Base-by-base conservation (phyloP, 2,113 vertebrate species). In the Catharus bicknelli region DNA sequence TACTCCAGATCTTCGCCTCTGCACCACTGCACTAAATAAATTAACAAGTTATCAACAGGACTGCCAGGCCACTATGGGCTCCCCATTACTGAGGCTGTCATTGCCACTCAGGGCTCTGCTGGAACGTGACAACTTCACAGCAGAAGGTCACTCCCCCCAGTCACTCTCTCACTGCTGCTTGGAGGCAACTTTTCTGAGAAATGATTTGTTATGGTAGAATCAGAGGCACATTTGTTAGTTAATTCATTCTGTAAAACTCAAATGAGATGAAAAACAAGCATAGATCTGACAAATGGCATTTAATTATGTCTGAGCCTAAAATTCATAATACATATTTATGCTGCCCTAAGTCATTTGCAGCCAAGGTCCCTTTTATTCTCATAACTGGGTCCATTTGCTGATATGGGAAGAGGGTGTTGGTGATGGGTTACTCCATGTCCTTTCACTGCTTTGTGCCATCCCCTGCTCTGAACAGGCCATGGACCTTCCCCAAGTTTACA, bases 11-110 rank as follows among this genome's bases (percentile, higher is more conserved):
- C 77, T 86, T 97, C 12, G 84, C 92, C 93, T 97, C 87, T 96
- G 94, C 91, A 86, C 95, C 86, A 72, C 67, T 90, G 94, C 90
- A 96, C 95, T 95, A 97, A 98, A 97, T 96, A 96, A 95, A 96
- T 96, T 95, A 97, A 93, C 82, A 23, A 96, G 88, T 96, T 78
- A 95, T 80, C 86, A 91, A 79, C 45, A 69, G 85, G 91, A 83
- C 82, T 89, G 82, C 51, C 93, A 93, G 95, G 79, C 93, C 90
- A 94, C 86, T 78, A 27, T 9, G 16, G 92, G 81, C 92, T 95
- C 86, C 95, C 94, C 88, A 83, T 89, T 90, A 91, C 81, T 30
- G 74, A 76, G 88, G 68, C 92, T 96, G 92, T 97, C 96, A 92
- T 79, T 91, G 82, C 85, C 95, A 95, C 76, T 94, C 58, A 85